Evolutionary conservation across 2,113 vertebrate genomes (phyloP).

Genomic region (Brachypodius melanocephalos): DNA sequence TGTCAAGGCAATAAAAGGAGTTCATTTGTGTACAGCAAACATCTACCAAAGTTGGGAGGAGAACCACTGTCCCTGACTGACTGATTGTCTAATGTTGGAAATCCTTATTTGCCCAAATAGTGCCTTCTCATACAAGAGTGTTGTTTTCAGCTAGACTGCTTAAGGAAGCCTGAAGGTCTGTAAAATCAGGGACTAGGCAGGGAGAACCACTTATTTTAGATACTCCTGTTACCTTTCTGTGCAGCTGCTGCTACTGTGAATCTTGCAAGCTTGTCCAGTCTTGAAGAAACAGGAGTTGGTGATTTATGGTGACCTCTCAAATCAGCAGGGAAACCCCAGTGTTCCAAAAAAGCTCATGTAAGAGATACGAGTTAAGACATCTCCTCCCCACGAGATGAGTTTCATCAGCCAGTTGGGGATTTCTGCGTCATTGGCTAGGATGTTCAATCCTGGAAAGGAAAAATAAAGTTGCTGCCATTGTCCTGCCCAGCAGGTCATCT

Average conservation of each 20-base stretch:
- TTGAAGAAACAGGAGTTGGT: neutral
- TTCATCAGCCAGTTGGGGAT: conserved; percentile 2
- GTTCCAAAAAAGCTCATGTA: conserved; percentile 17
- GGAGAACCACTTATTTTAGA: neutral
- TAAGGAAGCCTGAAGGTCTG: neutral
- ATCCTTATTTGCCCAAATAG: neutral
- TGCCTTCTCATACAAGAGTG: neutral
- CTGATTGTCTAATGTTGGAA: neutral
- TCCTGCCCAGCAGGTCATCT: conserved; percentile 70
- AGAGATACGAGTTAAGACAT: conserved; percentile 37
- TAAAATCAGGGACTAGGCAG: neutral
- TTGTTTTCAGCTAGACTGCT: neutral
- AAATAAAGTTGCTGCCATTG: conserved; percentile 72
- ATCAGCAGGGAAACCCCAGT: neutral
- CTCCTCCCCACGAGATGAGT: conserved; percentile 8
- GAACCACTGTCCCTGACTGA: neutral
- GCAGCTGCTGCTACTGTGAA: neutral
- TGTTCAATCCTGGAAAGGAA: conserved; percentile 54
- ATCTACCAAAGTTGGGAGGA: neutral
- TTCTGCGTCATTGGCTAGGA: conserved; percentile 7
- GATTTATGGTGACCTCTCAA: neutral
- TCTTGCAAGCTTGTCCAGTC: neutral
- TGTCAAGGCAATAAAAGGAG: neutral
- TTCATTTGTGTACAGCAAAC: neutral
- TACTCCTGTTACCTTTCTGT: neutral